These are phyloP conservation scores for Aurelia aurita complex sp. Pacific DNA, from an alignment of 30 jellyfish, hydroid and myxozoan species.

Conservation along the genomic window DNA sequence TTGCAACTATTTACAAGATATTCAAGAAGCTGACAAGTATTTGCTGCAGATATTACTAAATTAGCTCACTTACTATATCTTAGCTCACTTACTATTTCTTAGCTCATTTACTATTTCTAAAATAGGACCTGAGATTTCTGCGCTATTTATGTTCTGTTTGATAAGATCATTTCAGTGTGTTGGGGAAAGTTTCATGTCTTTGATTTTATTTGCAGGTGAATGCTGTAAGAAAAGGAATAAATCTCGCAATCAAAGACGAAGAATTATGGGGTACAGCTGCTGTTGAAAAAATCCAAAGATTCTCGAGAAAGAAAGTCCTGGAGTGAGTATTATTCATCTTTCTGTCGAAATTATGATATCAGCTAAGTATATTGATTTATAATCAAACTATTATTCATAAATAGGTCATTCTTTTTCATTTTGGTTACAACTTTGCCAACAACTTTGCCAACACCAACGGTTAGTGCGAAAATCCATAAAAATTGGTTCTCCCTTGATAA, in stretches of 20 bases:
- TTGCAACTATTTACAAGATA: no score
- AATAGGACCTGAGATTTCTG: neutral
- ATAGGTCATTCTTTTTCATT: neutral
- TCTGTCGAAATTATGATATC: neutral
- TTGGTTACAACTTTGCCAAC: no score
- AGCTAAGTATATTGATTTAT: neutral
- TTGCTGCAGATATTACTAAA: no score
- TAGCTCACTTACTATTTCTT: no score
- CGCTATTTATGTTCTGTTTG: neutral
- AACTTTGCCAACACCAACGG: no score
- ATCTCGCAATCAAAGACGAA: conserved; percentile 68
- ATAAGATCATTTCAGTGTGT: neutral
- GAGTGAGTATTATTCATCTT: conserved; percentile 27
- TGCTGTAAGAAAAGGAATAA: conserved; percentile 71
- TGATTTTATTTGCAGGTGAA: conserved; percentile 59
- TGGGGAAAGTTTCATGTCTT: neutral
- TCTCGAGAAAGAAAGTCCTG: conserved; percentile 51
- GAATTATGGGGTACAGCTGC: conserved; percentile 42
- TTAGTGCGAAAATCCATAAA: no score
- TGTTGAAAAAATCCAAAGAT: conserved; percentile 62
- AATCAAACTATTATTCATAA: neutral
- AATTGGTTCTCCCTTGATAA: no score
- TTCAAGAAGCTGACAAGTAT: no score
- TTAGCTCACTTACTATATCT: no score
- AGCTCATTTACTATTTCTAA: no score